These are phyloP conservation scores for Melanotaenia parkinsoni DNA, from an alignment of 2,797 vertebrate species.

Conservation along the genomic window DNA sequence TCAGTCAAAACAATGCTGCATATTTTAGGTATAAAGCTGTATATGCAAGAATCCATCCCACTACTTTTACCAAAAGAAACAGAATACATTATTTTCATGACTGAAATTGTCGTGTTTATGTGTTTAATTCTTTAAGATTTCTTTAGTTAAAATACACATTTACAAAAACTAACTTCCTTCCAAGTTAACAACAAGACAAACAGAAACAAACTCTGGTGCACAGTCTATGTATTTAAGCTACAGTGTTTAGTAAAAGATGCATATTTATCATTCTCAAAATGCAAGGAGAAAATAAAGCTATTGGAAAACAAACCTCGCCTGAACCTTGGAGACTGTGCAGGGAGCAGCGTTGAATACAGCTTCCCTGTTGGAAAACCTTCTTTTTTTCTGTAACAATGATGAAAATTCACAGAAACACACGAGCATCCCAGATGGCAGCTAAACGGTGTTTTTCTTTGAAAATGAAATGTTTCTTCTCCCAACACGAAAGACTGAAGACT, in stretches of 20 bases:
- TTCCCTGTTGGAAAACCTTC: slow-evolving; percentile 15
- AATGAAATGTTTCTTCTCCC: slow-evolving; percentile 31
- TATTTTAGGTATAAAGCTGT: too few relatives aligned
- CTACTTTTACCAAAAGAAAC: background rate
- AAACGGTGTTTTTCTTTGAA: slow-evolving; percentile 35
- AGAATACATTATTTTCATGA: background rate
- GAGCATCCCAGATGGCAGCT: slow-evolving; percentile 19
- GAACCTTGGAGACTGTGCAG: slow-evolving; percentile 37
- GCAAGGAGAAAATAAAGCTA: slow-evolving; percentile 37
- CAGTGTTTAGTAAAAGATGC: slow-evolving; percentile 66
- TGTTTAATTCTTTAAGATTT: background rate
- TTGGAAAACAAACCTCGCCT: slow-evolving; percentile 51
- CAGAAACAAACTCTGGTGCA: slow-evolving; percentile 8
- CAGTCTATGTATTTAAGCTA: slow-evolving; percentile 37
- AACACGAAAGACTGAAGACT: slow-evolving; percentile 34
- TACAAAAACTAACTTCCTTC: background rate
- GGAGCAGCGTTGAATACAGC: slow-evolving; percentile 33
- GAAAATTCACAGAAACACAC: slow-evolving; percentile 15
- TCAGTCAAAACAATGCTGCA: background rate
- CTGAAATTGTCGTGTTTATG: background rate
- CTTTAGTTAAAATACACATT: background rate
- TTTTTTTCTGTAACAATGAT: slow-evolving; percentile 29
- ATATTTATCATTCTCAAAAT: slow-evolving; percentile 60
- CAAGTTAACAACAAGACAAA: background rate
- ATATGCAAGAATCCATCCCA: too few relatives aligned